phyloP scores from a whole-genome alignment of 2,888 invertebrate genomes.

The Tubulanus polymorphus region DNA sequence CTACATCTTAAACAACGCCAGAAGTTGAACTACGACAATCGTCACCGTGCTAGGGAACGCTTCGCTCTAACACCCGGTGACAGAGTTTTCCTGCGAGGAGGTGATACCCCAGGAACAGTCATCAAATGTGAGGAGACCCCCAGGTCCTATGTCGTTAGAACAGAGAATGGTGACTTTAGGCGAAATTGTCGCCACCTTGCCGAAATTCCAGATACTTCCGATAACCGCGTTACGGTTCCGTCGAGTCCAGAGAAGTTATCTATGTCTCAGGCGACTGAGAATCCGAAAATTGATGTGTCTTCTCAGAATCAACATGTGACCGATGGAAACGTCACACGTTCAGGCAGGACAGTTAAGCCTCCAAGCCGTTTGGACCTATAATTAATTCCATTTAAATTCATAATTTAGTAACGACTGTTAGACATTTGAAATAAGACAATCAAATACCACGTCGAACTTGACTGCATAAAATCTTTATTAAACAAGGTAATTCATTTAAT shows the following conservation, averaged over 20 bases:
- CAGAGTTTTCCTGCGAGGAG: background rate
- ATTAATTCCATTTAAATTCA: too few relatives aligned
- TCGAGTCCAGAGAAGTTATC: background rate
- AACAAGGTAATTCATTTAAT: too few relatives aligned
- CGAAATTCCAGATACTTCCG: background rate
- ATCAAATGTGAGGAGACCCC: background rate
- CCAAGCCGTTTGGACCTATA: background rate
- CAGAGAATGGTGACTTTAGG: background rate
- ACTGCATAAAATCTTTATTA: too few relatives aligned
- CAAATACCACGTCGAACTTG: too few relatives aligned
- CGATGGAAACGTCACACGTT: background rate
- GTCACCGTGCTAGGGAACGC: background rate
- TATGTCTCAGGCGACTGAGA: too few relatives aligned
- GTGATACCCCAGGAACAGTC: background rate
- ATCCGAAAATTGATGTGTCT: too few relatives aligned
- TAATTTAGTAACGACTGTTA: too few relatives aligned
- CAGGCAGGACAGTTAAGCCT: background rate
- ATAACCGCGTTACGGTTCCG: background rate
- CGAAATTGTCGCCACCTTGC: background rate
- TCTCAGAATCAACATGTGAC: too few relatives aligned
- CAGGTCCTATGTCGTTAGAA: background rate
- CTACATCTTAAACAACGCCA: background rate
- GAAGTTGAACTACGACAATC: background rate
- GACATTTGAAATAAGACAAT: too few relatives aligned
- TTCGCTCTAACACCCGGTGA: background rate